Percentiles rank a stretch among this genome's conserved stretches.
Conservation (phyloP, 2,888 invertebrate genomes). For the Acrocyrtus sp. region DNA sequence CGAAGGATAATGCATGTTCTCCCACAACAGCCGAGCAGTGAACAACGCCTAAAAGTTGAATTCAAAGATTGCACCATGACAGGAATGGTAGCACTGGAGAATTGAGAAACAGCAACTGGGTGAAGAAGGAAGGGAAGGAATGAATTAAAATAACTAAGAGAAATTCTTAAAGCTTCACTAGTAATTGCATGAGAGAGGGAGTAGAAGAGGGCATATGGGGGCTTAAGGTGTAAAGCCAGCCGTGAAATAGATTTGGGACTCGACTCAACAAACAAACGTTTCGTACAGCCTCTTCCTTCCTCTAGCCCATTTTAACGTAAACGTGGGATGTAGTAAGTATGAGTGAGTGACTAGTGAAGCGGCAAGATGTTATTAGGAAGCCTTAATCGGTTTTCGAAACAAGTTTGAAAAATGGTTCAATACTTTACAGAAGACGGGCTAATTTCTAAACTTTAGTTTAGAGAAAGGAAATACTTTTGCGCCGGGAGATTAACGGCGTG, state of each 20-base stretch:
- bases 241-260: slow-evolving; percentile 33
- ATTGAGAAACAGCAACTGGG: too few species aligned
- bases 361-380: slow-evolving; percentile 13
- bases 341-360: slow-evolving; percentile 21
- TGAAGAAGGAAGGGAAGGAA: slow-evolving; percentile 5
- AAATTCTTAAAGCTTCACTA: too few species aligned
- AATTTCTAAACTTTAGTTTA: slow-evolving; percentile 23
- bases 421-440: slow-evolving; percentile 7
- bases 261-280: slow-evolving; percentile 32
- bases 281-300: too few species aligned
- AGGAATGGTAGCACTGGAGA: background rate
- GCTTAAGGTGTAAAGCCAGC: slow-evolving; percentile 26
- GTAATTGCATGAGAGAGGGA: slow-evolving; percentile 1
- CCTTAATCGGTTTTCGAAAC: slow-evolving; percentile 36
- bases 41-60: background rate
- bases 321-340: background rate
- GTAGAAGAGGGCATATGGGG: background rate
- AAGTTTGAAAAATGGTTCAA: slow-evolving; percentile 33
- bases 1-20: too few species aligned
- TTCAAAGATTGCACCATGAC: slow-evolving; percentile 16
- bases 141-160: too few species aligned
- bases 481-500: slow-evolving; percentile 19
- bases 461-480: background rate
- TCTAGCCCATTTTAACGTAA: background rate
- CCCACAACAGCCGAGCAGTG: background rate